Base-by-base conservation (phyloP, 2,113 vertebrate genomes). In the Notiomystis cincta region DNA sequence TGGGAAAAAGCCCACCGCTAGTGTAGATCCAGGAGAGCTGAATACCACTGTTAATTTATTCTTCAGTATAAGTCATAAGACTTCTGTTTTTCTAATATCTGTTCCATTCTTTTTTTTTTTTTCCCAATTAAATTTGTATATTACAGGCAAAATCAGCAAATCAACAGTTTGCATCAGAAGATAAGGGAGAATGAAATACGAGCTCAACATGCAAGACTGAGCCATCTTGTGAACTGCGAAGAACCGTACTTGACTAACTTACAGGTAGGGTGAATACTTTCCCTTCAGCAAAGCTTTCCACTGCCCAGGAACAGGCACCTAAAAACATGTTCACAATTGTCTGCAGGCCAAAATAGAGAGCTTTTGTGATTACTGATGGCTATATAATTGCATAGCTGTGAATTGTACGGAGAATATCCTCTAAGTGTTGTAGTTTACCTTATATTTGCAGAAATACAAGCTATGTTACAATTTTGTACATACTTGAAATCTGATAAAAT, bases 141-240 rank as follows among this genome's bases (percentile, higher is more conserved):
- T 98, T 98, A 56, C 97, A 99, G 99, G 88, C 99, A 99, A 94
- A 99, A 99, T 96, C 99, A 99, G 92, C 99, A 99, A 97, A 99
- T 99, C 85, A 97, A 98, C 78, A 98, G 98, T 85, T 98, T 99
- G 15, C 98, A 99, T n/a, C 98, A 99, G 54, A 98, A 98, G 92
- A 99, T 99, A 98, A 98, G 98, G 84, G 98, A 99, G 96, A 99
- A 99, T 42, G 99, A 99, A 97, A 96, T 99, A 45, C 92, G 98
- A 96, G 98, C 98, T 33, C 98, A 99, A 70, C 99, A 99, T 57
- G 98, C 98, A 76, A 97, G 99, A 87, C 97, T 98, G 93, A 98
- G 97, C 96, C 98, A 98, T 79, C 98, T 98, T 84, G 97, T 98
- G 45, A 98, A 97, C 91, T 98, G 98, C 19, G 98, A 99, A 25